Conservation (phyloP, 2,797 vertebrate genomes). For the Malurus leucopterus region DNA sequence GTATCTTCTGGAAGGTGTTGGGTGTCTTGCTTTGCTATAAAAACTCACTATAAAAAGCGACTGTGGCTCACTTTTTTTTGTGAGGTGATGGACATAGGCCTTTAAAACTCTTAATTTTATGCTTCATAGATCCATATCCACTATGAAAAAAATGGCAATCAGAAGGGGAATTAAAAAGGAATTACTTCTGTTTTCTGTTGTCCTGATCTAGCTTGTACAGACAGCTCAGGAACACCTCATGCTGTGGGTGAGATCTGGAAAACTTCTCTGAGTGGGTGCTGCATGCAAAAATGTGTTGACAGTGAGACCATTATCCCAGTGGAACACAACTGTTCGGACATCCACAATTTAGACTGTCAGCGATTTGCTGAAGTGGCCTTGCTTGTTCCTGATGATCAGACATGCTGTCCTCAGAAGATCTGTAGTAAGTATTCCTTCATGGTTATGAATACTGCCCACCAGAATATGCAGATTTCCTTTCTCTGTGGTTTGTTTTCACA, state of each 20-base stretch:
- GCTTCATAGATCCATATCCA: background rate
- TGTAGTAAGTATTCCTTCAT: slow-evolving; percentile 80
- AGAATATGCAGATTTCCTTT: background rate
- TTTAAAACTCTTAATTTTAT: background rate
- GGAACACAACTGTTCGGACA: slow-evolving; percentile 81
- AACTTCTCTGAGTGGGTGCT: slow-evolving; percentile 85
- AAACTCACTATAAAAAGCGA: no score
- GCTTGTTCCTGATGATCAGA: slow-evolving; percentile 79
- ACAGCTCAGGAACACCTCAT: slow-evolving; percentile 82
- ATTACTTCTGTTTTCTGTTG: background rate
- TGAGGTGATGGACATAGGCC: background rate
- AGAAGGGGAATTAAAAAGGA: background rate
- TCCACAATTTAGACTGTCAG: slow-evolving; percentile 68
- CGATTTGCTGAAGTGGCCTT: slow-evolving; percentile 83
- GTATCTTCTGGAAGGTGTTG: background rate
- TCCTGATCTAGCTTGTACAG: slow-evolving; percentile 84
- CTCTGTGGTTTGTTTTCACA: background rate
- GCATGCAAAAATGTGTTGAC: slow-evolving; percentile 86
- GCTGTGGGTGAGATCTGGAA: slow-evolving; percentile 89
- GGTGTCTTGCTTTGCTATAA: background rate
- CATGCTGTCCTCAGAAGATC: slow-evolving; percentile 86
- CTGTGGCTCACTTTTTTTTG: background rate
- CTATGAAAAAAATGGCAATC: background rate
- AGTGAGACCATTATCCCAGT: slow-evolving; percentile 82
- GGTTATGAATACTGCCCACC: background rate